These are phyloP conservation scores for Ptycholaimellus sp. DNA, from an alignment of 2,888 invertebrate species.

Conservation along the genomic window DNA sequence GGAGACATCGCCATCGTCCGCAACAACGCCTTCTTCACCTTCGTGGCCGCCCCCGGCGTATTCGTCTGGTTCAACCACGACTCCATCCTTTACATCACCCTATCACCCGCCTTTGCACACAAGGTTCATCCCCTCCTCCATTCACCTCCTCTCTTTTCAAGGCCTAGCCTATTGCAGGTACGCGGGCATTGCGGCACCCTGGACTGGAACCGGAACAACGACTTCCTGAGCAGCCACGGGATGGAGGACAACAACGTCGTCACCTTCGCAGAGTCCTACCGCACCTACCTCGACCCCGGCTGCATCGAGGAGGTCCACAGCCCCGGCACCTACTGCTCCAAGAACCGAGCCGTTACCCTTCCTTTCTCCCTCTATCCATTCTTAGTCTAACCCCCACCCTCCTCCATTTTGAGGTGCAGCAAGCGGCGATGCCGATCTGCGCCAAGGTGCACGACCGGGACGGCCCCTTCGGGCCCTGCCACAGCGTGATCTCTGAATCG, in stretches of 20 bases:
- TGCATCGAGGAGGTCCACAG: neutral
- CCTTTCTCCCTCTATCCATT: too few relatives aligned
- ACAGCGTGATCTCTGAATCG: neutral
- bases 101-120: neutral
- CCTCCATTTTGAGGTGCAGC: neutral
- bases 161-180: conserved; percentile 33
- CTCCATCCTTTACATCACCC: conserved; percentile 3
- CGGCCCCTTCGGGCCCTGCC: conserved; percentile 5
- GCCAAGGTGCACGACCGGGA: neutral
- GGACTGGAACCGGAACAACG: conserved; percentile 56
- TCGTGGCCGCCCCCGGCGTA: conserved; percentile 3
- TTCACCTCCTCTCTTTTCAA: neutral
- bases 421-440: conserved; percentile 1
- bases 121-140: neutral
- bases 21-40: conserved; percentile 1
- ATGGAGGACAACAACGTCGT: conserved; percentile 27
- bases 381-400: too few relatives aligned
- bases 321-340: conserved; percentile 1
- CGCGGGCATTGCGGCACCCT: conserved; percentile 73
- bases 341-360: too few relatives aligned
- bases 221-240: conserved; percentile 58
- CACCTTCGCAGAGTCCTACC: conserved; percentile 14
- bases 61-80: conserved; percentile 3
- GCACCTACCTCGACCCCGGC: conserved; percentile 5
- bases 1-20: neutral